Percentiles rank a stretch among this genome's conserved stretches.
phyloP scores from a whole-genome alignment of 2,113 vertebrate genomes.

The Brachionichthys hirsutus region DNA sequence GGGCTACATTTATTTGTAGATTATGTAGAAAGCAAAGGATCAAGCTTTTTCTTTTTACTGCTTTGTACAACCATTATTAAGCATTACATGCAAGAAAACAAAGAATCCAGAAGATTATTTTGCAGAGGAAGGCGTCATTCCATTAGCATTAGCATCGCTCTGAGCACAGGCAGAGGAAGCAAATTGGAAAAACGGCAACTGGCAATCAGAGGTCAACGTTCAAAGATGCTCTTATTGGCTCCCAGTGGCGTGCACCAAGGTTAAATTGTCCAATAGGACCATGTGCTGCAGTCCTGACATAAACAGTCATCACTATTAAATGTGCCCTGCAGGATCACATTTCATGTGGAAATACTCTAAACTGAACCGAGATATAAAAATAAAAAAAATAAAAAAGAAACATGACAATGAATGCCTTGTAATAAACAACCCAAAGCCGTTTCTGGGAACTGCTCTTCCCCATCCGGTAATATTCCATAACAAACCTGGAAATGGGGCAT shows the following conservation, averaged over 20 bases:
- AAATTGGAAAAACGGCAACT: neutral
- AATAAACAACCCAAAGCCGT: slow-evolving; percentile 6
- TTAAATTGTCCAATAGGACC: slow-evolving; percentile 13
- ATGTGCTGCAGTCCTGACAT: slow-evolving; percentile 19
- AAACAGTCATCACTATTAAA: slow-evolving; percentile 3
- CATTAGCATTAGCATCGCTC: slow-evolving; percentile 34
- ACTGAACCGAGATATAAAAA: neutral
- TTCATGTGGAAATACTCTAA: neutral
- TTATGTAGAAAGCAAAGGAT: no score
- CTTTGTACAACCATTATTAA: slow-evolving; percentile 35
- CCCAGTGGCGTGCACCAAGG: slow-evolving; percentile 10
- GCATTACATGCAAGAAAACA: slow-evolving; percentile 13
- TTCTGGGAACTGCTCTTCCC: no score
- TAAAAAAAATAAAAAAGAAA: neutral
- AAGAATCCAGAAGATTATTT: neutral
- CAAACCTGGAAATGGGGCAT: slow-evolving; percentile 27
- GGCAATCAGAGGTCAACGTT: neutral
- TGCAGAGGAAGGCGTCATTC: slow-evolving; percentile 18
- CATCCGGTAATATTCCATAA: slow-evolving; percentile 24
- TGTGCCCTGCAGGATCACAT: slow-evolving; percentile 1
- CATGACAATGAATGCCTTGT: slow-evolving; percentile 15
- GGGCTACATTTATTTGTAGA: no score
- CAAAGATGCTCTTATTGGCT: slow-evolving; percentile 23
- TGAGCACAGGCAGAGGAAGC: slow-evolving; percentile 35
- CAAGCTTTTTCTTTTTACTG: no score